Conservation (phyloP, 1,140 invertebrate genomes). For the Orussus abietinus region DNA sequence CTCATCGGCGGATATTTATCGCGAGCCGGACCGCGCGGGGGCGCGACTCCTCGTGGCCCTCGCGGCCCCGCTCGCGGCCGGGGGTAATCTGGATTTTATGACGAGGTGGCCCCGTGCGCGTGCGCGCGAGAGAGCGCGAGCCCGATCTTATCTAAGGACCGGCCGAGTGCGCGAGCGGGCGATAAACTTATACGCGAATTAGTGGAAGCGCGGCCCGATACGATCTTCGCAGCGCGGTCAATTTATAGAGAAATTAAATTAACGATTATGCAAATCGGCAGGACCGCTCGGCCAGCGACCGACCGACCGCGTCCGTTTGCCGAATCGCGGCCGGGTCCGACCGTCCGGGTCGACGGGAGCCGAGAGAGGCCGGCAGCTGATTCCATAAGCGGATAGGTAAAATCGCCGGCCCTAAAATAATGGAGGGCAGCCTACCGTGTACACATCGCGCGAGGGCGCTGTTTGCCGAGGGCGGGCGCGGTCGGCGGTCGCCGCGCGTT, state of each 20-base stretch:
- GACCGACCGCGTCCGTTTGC: slow-evolving; percentile 19
- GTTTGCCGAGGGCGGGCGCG: too few relatives aligned
- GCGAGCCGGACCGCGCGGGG: slow-evolving; percentile 1
- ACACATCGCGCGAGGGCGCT: slow-evolving; percentile 30
- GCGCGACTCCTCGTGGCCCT: slow-evolving; percentile 2
- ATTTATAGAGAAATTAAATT: slow-evolving; percentile 49
- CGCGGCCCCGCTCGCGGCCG: too few relatives aligned
- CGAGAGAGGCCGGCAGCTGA: slow-evolving; percentile 37
- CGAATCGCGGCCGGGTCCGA: slow-evolving; percentile 5
- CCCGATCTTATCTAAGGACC: slow-evolving; percentile 34
- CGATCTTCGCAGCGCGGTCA: slow-evolving; percentile 31
- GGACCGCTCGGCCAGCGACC: too few relatives aligned
- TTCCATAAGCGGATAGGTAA: slow-evolving; percentile 49
- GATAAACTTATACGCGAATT: slow-evolving; percentile 49
- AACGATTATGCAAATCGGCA: slow-evolving; percentile 44
- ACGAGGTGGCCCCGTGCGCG: slow-evolving; percentile 24
- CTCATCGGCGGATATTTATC: slow-evolving; percentile 33
- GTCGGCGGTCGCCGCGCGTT: too few relatives aligned
- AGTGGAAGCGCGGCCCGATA: slow-evolving; percentile 39
- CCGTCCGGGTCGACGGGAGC: neutral
- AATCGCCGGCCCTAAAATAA: slow-evolving; percentile 47
- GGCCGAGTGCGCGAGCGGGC: slow-evolving; percentile 18
- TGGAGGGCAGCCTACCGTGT: slow-evolving; percentile 35
- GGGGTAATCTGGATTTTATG: slow-evolving; percentile 38
- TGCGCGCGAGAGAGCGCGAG: slow-evolving; percentile 8